Conservation (phyloP, 1,140 invertebrate species). For the Arion vulgaris region DNA sequence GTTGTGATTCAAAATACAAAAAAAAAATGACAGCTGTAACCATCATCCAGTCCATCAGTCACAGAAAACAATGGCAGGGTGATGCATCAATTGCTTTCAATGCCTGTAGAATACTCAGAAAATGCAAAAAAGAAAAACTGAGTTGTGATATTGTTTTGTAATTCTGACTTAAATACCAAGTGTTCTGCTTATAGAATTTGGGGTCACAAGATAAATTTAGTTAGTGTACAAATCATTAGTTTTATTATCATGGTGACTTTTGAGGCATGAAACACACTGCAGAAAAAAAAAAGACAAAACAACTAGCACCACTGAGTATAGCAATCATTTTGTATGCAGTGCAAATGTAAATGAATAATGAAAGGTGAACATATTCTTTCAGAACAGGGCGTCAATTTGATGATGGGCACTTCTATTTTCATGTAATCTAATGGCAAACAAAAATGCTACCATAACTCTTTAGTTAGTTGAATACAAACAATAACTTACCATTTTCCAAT, state of each 20-base stretch:
- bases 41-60: not conserved
- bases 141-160: not conserved
- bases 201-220: not conserved
- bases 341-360: not conserved
- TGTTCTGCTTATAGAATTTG: not conserved
- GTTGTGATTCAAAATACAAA: too few species aligned
- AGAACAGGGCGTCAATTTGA: not conserved
- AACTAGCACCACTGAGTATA: constrained; percentile 12
- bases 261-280: not conserved
- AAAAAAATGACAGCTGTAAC: not conserved
- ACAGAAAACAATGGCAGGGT: not conserved
- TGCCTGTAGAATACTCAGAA: constrained; percentile 22
- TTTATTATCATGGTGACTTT: not conserved
- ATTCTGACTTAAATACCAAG: not conserved
- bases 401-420: not conserved
- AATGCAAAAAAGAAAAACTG: constrained; percentile 17
- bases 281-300: not conserved
- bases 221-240: not conserved
- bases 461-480: not conserved
- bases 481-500: constrained; percentile 23
- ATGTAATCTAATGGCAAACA: constrained; percentile 5
- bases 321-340: constrained; percentile 20
- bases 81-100: not conserved
- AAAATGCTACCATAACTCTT: constrained; percentile 22
- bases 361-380: not conserved